These are phyloP conservation scores for Thunnus thynnus DNA, from an alignment of 2,113 vertebrate genomes.

Conservation along the genomic window DNA sequence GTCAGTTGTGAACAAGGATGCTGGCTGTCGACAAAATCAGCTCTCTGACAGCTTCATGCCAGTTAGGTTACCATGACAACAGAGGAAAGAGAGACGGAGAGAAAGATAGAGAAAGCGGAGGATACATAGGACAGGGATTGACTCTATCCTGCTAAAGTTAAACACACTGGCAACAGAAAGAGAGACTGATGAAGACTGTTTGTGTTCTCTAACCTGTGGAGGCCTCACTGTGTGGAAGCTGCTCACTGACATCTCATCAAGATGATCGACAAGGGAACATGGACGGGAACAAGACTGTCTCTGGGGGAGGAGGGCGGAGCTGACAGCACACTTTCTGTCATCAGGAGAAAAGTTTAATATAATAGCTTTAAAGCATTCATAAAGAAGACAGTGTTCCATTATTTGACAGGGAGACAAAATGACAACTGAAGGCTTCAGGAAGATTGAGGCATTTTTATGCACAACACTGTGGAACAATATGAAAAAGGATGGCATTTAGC, in stretches of 20 bases:
- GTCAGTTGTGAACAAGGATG: too few species aligned
- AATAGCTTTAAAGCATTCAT: not conserved
- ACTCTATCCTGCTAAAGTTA: not conserved
- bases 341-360: constrained; percentile 2
- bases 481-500: not conserved
- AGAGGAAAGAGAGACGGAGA: not conserved
- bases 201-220: constrained; percentile 9
- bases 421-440: not conserved
- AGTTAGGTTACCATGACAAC: constrained; percentile 25
- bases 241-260: constrained; percentile 25
- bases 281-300: not conserved
- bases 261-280: constrained; percentile 24
- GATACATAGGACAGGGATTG: not conserved
- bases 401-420: not conserved
- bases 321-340: constrained; percentile 17
- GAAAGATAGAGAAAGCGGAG: not conserved
- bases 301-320: constrained; percentile 2
- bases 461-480: not conserved
- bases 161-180: not conserved
- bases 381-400: not conserved
- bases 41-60: too few species aligned
- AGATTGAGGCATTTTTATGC: not conserved
- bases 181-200: not conserved
- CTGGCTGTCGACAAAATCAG: too few species aligned
- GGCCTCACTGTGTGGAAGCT: not conserved